phyloP scores from a whole-genome alignment of 2,797 vertebrate genomes.

The Apogon hyalosoma region DNA sequence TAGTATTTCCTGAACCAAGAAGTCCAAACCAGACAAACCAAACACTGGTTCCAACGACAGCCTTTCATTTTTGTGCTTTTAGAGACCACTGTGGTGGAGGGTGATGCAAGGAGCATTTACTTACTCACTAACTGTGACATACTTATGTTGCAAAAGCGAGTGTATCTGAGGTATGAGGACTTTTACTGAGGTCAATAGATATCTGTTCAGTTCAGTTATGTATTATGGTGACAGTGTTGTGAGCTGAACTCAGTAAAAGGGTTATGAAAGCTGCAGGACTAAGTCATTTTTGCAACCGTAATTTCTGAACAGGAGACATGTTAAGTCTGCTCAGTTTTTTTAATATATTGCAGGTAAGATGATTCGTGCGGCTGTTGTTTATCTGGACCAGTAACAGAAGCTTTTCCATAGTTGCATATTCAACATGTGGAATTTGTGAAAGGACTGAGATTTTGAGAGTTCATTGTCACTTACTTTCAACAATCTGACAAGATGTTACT shows the following conservation, averaged over 20 bases:
- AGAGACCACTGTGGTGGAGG: no score
- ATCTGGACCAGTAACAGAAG: neutral
- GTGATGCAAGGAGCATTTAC: no score
- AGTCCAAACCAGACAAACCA: no score
- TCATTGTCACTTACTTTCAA: constrained; percentile 6
- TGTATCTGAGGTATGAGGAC: no score
- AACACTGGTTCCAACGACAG: no score
- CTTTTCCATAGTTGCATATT: constrained; percentile 13
- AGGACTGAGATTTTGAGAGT: neutral
- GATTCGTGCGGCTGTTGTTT: neutral
- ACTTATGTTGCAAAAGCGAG: no score
- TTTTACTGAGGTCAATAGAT: no score
- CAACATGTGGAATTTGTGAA: neutral
- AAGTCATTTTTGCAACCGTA: neutral
- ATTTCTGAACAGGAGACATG: neutral
- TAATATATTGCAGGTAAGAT: neutral
- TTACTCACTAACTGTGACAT: no score
- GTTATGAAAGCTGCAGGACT: neutral
- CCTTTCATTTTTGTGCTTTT: no score
- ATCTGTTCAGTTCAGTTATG: no score
- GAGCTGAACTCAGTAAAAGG: neutral
- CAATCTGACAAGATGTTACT: neutral
- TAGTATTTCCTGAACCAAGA: no score
- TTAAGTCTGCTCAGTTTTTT: neutral
- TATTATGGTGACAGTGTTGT: no score